Conservation (phyloP, 2,888 invertebrate genomes). For the Eudiplozoon nipponicum region DNA sequence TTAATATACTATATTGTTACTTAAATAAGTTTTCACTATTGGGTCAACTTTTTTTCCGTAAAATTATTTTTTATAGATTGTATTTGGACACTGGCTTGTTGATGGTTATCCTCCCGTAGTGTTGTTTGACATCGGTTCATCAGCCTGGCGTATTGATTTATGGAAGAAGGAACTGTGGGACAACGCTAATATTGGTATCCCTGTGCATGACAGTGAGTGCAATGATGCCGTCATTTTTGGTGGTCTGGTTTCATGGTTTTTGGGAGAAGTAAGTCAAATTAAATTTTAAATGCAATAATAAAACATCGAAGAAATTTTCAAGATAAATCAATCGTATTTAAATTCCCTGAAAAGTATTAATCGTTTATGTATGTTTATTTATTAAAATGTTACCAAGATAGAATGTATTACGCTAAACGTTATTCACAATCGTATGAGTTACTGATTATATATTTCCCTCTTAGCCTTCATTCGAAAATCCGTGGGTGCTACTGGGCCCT, state of each 20-base stretch:
- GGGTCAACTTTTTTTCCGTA: neutral
- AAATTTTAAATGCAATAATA: too few species aligned
- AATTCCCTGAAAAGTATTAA: too few species aligned
- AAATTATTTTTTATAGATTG: conserved; percentile 33
- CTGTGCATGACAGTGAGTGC: conserved; percentile 64
- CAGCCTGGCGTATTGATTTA: conserved; percentile 67
- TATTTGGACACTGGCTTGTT: conserved; percentile 88
- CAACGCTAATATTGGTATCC: conserved; percentile 48
- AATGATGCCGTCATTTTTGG: conserved; percentile 87
- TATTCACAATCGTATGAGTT: too few species aligned
- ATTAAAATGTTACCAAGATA: neutral
- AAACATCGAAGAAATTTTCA: too few species aligned
- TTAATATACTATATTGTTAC: conserved; percentile 4
- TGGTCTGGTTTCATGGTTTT: conserved; percentile 63
- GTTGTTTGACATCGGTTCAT: conserved; percentile 77
- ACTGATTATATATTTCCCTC: too few species aligned
- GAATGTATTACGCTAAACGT: too few species aligned
- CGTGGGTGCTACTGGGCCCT: too few species aligned
- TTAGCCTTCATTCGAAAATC: too few species aligned
- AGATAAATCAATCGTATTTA: too few species aligned
- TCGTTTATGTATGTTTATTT: neutral
- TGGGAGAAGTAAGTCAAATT: conserved; percentile 38
- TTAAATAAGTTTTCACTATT: neutral
- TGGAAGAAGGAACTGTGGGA: conserved; percentile 78
- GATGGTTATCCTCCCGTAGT: conserved; percentile 96